Base-by-base conservation (phyloP, 1,140 invertebrate genomes). In the Hirudo medicinalis region DNA sequence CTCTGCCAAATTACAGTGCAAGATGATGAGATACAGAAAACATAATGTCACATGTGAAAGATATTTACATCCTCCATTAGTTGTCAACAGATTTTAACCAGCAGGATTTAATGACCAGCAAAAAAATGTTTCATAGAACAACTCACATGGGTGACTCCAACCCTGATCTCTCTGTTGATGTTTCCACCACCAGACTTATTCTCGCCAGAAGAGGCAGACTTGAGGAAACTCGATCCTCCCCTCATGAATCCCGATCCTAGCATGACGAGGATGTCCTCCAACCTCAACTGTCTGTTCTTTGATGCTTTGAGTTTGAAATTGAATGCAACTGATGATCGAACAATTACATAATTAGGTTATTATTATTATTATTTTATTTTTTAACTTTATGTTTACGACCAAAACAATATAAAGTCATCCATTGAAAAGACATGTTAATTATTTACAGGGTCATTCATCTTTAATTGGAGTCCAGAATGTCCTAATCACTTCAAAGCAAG, bases 121-220 rank as follows among this genome's bases (percentile, higher is more conserved):
- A 36, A 36, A n/a, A 36, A 36, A 36, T 36, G 32, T 36, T 36
- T 36, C 32, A 36, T 6, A 49, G 13, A 15, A 15, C 40, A 11
- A 86, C 88, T 87, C 76, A 84, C 83, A 76, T 84, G 79, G 25
- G 83, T 84, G 54, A 85, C 78, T 68, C 95, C 95, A 74, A 98
- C 92, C 78, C 96, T 85, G 67, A 97, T 91, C 86, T 99, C 96
- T 60, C 92, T 84, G 80, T 93, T 94, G 0, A 96, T 90, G 17
- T 89, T 88, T 0, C 90, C 91, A 75, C 88, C 90, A 4, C 94
- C 94, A 83, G 97, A 97, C 74, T 96, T 96, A 77, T 96, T 96
- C 83, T 97, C 94, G 9, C 90, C 90, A 11, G 78, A 77, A 17
- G 43, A 49, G 43, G 43, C 43, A 20, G 91, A 91, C 82, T 97